Evolutionary conservation across 2,888 invertebrate species (phyloP), one percentile per base, ranked within the genome.

Genomic region (Ectemnius lituratus): DNA sequence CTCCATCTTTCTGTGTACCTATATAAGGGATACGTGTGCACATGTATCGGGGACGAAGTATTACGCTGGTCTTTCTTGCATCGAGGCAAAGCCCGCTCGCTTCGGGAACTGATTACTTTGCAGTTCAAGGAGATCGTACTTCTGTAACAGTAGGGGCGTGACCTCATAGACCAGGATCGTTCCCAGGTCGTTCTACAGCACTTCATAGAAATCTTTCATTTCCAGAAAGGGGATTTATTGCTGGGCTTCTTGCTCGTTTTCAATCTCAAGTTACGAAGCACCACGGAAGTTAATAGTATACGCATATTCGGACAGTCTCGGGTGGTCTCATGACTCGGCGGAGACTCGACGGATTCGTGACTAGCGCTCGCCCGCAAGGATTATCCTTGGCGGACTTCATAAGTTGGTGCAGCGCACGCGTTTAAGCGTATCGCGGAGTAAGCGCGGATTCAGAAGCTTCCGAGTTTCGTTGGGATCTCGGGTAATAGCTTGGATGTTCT

Each of bases 31-130:
- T 37, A 37, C 37, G 37, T 37, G 37, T 11, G 37, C 37, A 11
- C 37, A 37, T 37, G 37, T 6, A 6, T 37, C 37, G 37, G 37
- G 37, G 37, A 37, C 37, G 8, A 37, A 37, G 37, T 37, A 6
- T 11, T 37, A 8, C 37, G 4, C 8, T 6, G 37, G 37, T 37
- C 37, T 37, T 37, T 37, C 45, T 57, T 20, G 18, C 18, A 16
- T 28, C 20, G 28, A 59, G 23, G 57, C 27, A 37, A 37, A 16
- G 18, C 16, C 45, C 59, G 47, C 58, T 23, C 28, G 67, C 62
- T 56, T 47, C 28, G 59, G 52, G 5, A 73, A 73, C 67, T 67
- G 63, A 73, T 75, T 49, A 58, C 27, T 73, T 58, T 28, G 18
- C 46, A 37, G 56, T 71, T 59, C 56, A 59, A 37, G 3, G 47